Evolutionary conservation across 2,797 vertebrate genomes (phyloP).

Genomic region (Lepus oiostolus): DNA sequence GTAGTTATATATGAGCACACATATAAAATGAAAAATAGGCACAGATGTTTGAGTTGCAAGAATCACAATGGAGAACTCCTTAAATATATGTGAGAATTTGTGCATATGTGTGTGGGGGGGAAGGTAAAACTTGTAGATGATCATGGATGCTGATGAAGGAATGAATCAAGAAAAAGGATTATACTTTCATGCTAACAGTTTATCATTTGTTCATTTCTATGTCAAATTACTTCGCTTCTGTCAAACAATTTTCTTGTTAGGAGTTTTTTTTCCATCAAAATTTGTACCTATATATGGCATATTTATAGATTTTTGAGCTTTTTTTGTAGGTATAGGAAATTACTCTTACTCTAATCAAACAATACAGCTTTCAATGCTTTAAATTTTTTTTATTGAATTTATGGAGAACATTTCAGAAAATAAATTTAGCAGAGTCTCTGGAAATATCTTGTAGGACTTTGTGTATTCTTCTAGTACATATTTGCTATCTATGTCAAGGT

Average conservation of each 20-base stretch:
- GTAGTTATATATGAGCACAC: background rate
- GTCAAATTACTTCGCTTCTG: background rate
- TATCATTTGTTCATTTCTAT: background rate
- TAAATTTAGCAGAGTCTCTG: slow-evolving; percentile 10
- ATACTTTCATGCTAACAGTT: background rate
- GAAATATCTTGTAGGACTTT: background rate
- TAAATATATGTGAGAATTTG: background rate
- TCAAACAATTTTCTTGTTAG: background rate
- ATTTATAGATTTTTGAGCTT: background rate
- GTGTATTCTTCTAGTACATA: background rate
- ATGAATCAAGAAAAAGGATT: background rate
- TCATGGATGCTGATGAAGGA: background rate
- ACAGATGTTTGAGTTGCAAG: background rate
- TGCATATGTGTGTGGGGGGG: background rate
- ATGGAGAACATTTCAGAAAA: background rate
- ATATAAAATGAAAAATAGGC: slow-evolving; percentile 12
- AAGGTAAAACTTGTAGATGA: background rate
- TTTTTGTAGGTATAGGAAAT: background rate
- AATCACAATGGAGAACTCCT: background rate
- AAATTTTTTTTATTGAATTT: slow-evolving; percentile 65
- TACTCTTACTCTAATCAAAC: background rate
- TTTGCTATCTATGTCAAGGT: background rate
- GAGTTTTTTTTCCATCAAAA: background rate
- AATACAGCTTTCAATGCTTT: background rate
- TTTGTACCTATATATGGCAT: background rate